These are phyloP conservation scores for Cephalophus harveyi DNA, from an alignment of 2,113 vertebrate genomes.

Conservation along the genomic window DNA sequence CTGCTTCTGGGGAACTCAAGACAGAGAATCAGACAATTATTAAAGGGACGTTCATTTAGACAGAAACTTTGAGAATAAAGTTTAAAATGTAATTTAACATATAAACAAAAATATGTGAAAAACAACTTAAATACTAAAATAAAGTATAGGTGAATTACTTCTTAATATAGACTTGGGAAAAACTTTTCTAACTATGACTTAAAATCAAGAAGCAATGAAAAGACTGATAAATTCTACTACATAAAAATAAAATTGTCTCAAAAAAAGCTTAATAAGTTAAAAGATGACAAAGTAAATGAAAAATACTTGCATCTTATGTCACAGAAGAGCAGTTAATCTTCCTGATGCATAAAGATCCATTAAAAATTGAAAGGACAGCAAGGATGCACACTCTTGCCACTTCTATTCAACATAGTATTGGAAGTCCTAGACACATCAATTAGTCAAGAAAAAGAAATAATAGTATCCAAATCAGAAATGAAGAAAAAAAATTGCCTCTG, in stretches of 20 bases:
- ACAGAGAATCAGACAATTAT: not conserved
- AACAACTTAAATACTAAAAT: not conserved
- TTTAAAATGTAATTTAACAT: not conserved
- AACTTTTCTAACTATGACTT: not conserved
- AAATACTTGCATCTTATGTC: not conserved
- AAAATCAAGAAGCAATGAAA: conserved; percentile 25
- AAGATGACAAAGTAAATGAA: not conserved
- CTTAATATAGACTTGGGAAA: not conserved
- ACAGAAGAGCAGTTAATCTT: not conserved
- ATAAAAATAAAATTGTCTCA: conserved; percentile 9
- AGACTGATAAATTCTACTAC: not conserved
- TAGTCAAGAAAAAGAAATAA: not conserved
- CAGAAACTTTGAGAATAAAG: conserved; percentile 15
- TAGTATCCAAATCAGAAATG: not conserved
- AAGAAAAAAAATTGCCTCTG: not conserved
- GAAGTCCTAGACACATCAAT: not conserved
- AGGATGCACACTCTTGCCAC: not conserved
- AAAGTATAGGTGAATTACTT: not conserved
- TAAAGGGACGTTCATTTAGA: not conserved
- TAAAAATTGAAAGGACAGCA: not conserved
- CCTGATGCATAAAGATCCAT: not conserved
- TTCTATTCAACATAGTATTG: not conserved
- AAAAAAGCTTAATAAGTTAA: not conserved
- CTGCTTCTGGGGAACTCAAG: not conserved
- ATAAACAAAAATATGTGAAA: not conserved